phyloP scores from a whole-genome alignment of 1,140 invertebrate species.

The Paraescarpia echinospica region DNA sequence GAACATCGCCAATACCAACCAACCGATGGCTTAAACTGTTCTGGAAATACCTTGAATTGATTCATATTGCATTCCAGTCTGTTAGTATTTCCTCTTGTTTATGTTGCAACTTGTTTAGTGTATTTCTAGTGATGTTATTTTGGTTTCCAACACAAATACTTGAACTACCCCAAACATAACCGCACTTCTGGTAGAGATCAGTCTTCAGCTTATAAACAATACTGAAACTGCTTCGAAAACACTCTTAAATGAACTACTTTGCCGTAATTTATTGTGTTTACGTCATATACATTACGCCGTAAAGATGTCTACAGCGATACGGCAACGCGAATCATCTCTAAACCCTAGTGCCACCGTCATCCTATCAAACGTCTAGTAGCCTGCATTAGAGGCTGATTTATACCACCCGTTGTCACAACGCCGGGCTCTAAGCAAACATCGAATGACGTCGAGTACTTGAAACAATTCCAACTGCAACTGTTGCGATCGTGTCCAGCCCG shows the following conservation, averaged over 20 bases:
- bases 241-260: background rate
- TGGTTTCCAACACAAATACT: background rate
- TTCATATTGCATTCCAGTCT: background rate
- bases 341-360: no score
- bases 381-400: background rate
- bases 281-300: background rate
- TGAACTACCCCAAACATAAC: background rate
- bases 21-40: background rate
- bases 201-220: background rate
- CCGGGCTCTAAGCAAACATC: background rate
- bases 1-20: no score
- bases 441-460: background rate
- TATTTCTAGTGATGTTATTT: background rate
- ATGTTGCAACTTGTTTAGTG: background rate
- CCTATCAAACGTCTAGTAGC: background rate
- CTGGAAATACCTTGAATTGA: background rate
- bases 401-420: background rate
- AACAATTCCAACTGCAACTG: background rate
- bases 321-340: background rate
- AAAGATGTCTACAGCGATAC: background rate
- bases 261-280: background rate
- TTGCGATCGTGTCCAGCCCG: background rate
- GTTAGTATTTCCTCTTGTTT: background rate
- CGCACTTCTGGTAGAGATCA: background rate
- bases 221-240: background rate